These are phyloP conservation scores for Timandra comae DNA, from an alignment of 2,888 invertebrate genomes.

Conservation along the genomic window DNA sequence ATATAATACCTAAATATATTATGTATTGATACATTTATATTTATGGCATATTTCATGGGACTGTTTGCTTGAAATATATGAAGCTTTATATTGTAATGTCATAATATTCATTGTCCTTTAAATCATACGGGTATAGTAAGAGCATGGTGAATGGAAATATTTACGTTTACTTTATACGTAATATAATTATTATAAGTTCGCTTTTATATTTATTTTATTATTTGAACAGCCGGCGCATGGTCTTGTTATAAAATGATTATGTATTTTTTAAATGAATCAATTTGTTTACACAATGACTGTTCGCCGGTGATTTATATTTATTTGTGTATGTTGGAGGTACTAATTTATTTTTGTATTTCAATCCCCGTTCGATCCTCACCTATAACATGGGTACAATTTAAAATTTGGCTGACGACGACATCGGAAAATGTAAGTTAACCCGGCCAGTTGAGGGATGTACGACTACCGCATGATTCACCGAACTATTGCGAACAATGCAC, in stretches of 20 bases:
- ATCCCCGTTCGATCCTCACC: conserved; percentile 59
- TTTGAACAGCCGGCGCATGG: conserved; percentile 42
- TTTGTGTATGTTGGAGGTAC: conserved; percentile 54
- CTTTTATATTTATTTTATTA: conserved; percentile 31
- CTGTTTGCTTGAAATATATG: conserved; percentile 30
- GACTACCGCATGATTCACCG: conserved; percentile 51
- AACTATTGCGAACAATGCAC: conserved; percentile 30
- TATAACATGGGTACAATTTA: conserved; percentile 62
- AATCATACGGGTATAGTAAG: neutral
- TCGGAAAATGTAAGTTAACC: conserved; percentile 63
- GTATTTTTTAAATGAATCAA: conserved; percentile 14
- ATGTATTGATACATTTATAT: no score
- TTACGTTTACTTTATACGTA: conserved; percentile 24
- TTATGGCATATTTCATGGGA: conserved; percentile 6
- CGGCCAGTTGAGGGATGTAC: conserved; percentile 36
- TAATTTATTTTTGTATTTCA: conserved; percentile 72
- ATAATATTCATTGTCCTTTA: conserved; percentile 6
- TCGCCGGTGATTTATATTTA: conserved; percentile 27
- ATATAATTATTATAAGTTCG: conserved; percentile 31
- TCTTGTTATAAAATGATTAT: conserved; percentile 26
- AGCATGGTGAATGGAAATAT: conserved; percentile 38
- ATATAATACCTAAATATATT: no score
- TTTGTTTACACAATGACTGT: conserved; percentile 20
- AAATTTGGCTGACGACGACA: conserved; percentile 49
- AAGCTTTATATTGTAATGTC: conserved; percentile 10